Conservation (phyloP, 2,888 invertebrate genomes). For the Byasa hedistus region DNA sequence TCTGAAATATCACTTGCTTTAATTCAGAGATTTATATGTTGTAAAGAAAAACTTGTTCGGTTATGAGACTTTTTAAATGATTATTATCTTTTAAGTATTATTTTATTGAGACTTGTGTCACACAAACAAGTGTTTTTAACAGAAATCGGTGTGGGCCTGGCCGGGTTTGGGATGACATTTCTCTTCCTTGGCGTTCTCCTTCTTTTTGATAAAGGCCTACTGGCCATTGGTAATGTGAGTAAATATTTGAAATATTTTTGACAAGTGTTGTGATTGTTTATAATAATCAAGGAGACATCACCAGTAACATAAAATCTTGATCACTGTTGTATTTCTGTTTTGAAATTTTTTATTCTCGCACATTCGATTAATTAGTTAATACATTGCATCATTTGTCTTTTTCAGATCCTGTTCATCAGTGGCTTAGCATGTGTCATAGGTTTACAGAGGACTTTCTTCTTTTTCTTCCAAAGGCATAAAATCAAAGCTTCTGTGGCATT, state of each 20-base stretch:
- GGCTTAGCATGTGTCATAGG: slow-evolving; percentile 98
- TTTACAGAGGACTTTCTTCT: slow-evolving; percentile 94
- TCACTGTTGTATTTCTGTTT: no score
- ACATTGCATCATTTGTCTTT: slow-evolving; percentile 44
- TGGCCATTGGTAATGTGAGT: slow-evolving; percentile 99
- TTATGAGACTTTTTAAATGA: no score
- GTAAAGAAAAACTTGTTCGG: no score
- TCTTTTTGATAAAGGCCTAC: slow-evolving; percentile 96
- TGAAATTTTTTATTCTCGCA: no score
- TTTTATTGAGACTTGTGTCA: no score
- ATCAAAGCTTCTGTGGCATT: slow-evolving; percentile 93
- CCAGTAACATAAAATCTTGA: no score
- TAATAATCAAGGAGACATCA: no score
- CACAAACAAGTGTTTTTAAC: slow-evolving; percentile 71
- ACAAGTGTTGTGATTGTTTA: no score
- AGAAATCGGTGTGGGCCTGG: slow-evolving; percentile 98
- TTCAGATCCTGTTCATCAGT: slow-evolving; percentile 96
- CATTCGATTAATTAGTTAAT: no score
- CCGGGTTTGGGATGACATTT: slow-evolving; percentile 97
- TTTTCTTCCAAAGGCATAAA: slow-evolving; percentile 99
- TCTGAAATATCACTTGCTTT: no score
- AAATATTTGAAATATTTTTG: neutral
- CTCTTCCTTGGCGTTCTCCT: slow-evolving; percentile 95
- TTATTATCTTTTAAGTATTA: no score
- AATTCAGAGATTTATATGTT: no score